Evolutionary conservation across 2,797 vertebrate species (phyloP), one percentile per base, ranked within the genome.

Genomic region (Phaenicophaeus curvirostris): DNA sequence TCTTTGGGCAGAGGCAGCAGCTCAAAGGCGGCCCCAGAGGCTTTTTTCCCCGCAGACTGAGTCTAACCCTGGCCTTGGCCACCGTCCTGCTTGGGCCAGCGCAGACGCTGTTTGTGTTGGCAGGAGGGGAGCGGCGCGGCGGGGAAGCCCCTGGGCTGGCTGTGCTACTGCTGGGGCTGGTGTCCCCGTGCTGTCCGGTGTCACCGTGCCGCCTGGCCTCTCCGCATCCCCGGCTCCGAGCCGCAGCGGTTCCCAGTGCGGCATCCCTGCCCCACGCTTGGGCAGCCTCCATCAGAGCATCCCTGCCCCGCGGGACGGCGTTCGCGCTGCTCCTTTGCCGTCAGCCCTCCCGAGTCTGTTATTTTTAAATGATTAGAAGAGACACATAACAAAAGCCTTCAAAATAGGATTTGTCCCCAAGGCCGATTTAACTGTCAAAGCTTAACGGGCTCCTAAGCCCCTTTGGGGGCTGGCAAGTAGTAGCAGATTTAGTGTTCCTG

Each of bases 341-440:
- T 2, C 3, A 80, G 53, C 76, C 18, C 16, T 51, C 28, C 2
- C 0, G 30, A 67, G 66, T 77, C 89, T 63, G 93, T 95, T 96
- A 96, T 96, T 96, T 96, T 96, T 95, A 94, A 89, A 87, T 1
- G 5, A 96, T 95, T 95, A 79, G 89, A 77, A 10, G 6, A 27
- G 92, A 96, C 96, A 51, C 72, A 46, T 65, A 90, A 82, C 87
- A 93, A 95, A 96, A 96, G 95, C 95, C 94, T 94, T 73, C 89
- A 61, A 82, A 96, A 96, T 96, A 96, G 96, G 96, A 96, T 96
- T 96, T 95, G 94, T 85, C 31, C 92, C 18, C 65, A 95, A 96
- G 94, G 89, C 96, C 42, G 96, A 96, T 96, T 95, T 96, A 92
- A 93, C 92, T 85, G 91, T 90, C 94, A 93, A 87, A 95, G 94